These are phyloP conservation scores for Geotrypetes seraphini DNA, from an alignment of 2,797 vertebrate genomes.

Conservation along the genomic window DNA sequence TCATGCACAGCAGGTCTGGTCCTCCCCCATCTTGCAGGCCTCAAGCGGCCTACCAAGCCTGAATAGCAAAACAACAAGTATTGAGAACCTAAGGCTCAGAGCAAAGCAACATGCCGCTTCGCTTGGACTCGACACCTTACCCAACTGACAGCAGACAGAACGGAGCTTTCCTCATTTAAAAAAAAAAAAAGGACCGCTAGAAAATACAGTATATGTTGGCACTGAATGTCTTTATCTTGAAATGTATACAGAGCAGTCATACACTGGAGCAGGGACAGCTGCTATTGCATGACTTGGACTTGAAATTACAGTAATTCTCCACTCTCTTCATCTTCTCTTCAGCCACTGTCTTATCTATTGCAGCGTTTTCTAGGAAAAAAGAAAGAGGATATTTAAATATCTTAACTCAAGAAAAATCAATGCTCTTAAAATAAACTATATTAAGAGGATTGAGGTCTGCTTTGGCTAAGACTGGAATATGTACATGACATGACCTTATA, in stretches of 20 bases:
- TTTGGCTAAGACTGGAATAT: neutral
- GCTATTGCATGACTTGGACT: slow-evolving; percentile 14
- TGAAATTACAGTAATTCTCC: neutral
- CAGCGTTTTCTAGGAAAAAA: slow-evolving; percentile 12
- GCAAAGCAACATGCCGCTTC: slow-evolving; percentile 96
- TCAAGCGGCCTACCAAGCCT: slow-evolving; percentile 65
- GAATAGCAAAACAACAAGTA: slow-evolving; percentile 98
- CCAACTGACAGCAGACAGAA: slow-evolving; percentile 80
- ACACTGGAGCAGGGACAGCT: slow-evolving; percentile 13
- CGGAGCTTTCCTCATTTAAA: no score
- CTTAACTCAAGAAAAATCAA: no score
- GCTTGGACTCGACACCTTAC: slow-evolving; percentile 85
- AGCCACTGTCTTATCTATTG: slow-evolving; percentile 1
- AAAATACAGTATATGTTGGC: neutral
- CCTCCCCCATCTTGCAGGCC: slow-evolving; percentile 77
- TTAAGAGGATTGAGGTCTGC: slow-evolving; percentile 6
- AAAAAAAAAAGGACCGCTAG: fast-evolving
- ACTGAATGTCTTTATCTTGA: neutral
- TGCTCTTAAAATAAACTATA: no score
- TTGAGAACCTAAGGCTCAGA: slow-evolving; percentile 90
- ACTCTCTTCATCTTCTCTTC: neutral
- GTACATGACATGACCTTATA: slow-evolving; percentile 22
- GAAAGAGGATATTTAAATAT: slow-evolving; percentile 6
- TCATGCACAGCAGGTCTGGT: slow-evolving; percentile 93
- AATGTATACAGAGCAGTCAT: neutral